Base-by-base conservation (phyloP, 2,797 vertebrate species). In the Gymnocypris eckloni region DNA sequence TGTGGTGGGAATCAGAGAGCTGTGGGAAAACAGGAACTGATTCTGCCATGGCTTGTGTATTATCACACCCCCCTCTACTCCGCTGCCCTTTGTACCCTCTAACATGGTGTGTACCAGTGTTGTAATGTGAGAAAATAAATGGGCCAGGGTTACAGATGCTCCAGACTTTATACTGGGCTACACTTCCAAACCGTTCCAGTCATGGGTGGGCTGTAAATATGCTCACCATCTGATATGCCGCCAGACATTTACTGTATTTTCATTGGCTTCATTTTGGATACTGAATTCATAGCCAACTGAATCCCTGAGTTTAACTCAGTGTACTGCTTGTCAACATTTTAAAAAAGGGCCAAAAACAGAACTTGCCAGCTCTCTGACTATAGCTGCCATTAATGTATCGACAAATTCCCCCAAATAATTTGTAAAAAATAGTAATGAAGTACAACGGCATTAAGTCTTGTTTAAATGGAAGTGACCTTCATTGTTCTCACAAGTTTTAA, bases 201-300 rank as follows among this genome's bases (percentile, higher is more conserved):
- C 59, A 80, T 45, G 33, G 16, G 52, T 45, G n/a, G 15, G 22
- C 73, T 69, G 75, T 67, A 71, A 67, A 73, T 39, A 82, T 48
- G 16, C 59, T 50, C 43, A 50, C n/a, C 39, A 59, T 70, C 52
- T 77, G 64, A 67, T 52, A 33, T 61, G 52, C 25, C 41, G 39
- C 81, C 37, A 82, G 67, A 43, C n/a, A 12, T 71, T 71, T 72
- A 69, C 50, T 56, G 37, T 70, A 81, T 81, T 81, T 71, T 81
- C 28, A 81, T n/a, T 67, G 48, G 66, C 6, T 56, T 45, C 7
- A 13, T 82, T 39, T 79, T 43, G 67, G 67, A 41, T 6, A 50
- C 25, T 48, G 6, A 43, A 56, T 82, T 71, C 2, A 71, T 28
- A 45, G 67, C 67, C 48, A 82, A 41, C 37, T 59, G 81, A 39